Evolutionary conservation across 2,113 vertebrate genomes (phyloP).

Genomic region (Albula goreensis): DNA sequence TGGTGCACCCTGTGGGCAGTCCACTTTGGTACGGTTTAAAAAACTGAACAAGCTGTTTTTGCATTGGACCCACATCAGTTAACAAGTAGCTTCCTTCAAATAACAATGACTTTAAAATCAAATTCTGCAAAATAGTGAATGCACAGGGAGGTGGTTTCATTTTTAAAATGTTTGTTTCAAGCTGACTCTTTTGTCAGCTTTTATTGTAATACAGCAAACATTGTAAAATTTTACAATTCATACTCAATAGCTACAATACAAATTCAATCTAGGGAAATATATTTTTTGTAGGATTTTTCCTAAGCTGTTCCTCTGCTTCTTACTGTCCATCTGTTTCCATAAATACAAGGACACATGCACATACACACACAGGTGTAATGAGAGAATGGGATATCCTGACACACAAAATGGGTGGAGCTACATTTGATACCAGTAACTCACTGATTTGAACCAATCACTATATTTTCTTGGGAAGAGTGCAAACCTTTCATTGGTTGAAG

Average conservation of each 20-base stretch:
- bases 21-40: slow-evolving; percentile 30
- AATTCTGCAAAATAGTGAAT: slow-evolving; percentile 26
- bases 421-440: too few relatives aligned
- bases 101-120: slow-evolving; percentile 40
- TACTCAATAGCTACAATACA: slow-evolving; percentile 12
- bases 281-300: slow-evolving; percentile 47
- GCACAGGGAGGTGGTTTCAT: not conserved
- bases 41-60: slow-evolving; percentile 42
- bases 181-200: slow-evolving; percentile 36
- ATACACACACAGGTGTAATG: slow-evolving; percentile 24
- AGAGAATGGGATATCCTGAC: too few relatives aligned
- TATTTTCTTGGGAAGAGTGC: too few relatives aligned
- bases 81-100: slow-evolving; percentile 64
- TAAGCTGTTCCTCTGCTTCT: slow-evolving; percentile 46
- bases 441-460: too few relatives aligned
- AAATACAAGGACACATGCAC: not conserved
- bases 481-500: too few relatives aligned
- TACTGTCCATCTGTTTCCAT: slow-evolving; percentile 40
- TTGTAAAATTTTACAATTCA: slow-evolving; percentile 43
- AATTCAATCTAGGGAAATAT: slow-evolving; percentile 43
- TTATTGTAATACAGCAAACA: too few relatives aligned
- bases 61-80: slow-evolving; percentile 41
- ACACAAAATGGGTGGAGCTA: too few relatives aligned
- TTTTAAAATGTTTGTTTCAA: slow-evolving; percentile 48
- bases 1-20: slow-evolving; percentile 61